Conservation (phyloP, 2,113 vertebrate species). For the human (Homo sapiens) region DNA sequence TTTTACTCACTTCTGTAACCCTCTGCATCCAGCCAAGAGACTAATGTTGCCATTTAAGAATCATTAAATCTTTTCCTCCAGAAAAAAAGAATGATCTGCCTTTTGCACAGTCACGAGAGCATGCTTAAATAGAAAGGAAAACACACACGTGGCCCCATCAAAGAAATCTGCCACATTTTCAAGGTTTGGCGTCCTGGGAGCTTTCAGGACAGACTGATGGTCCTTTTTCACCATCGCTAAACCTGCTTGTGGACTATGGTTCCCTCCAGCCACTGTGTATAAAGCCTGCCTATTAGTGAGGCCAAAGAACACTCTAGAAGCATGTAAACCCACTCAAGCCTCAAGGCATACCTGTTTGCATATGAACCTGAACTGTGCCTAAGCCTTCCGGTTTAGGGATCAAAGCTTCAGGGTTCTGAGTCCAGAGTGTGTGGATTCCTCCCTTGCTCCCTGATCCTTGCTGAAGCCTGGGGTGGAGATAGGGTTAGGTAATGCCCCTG, state of each 20-base stretch:
- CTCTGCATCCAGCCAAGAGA: constrained; percentile 47
- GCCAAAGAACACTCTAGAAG: neutral
- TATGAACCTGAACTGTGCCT: neutral
- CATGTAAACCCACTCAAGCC: neutral
- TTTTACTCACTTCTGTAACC: constrained; percentile 8
- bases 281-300: neutral
- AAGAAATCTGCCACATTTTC: constrained; percentile 9
- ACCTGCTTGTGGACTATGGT: neutral
- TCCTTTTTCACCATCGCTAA: neutral
- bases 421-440: neutral
- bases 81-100: constrained; percentile 54
- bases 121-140: constrained; percentile 56
- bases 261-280: neutral
- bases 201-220: neutral
- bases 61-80: constrained; percentile 69
- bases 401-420: neutral
- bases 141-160: constrained; percentile 22
- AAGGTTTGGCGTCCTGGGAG: neutral
- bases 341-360: neutral
- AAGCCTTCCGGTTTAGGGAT: neutral
- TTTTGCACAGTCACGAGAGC: constrained; percentile 64
- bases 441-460: neutral
- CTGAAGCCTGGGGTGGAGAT: neutral
- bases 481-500: too few species aligned
- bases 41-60: constrained; percentile 74